These are phyloP conservation scores for Andricus curvator DNA, from an alignment of 2,888 invertebrate species.

Conservation along the genomic window DNA sequence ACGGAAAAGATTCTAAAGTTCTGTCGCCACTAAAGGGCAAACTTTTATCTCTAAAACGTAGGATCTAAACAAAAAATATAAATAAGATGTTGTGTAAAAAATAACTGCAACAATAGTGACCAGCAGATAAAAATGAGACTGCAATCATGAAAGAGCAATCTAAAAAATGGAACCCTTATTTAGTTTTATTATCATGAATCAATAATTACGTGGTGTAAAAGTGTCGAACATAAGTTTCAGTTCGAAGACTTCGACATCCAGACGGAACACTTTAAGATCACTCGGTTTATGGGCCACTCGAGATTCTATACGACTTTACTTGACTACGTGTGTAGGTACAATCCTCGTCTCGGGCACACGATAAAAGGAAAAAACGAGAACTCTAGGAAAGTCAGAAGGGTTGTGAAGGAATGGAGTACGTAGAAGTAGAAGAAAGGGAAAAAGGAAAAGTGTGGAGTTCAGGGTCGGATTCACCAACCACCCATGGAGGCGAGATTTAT, in stretches of 20 bases:
- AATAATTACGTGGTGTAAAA: background rate
- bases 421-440: conserved; percentile 22
- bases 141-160: background rate
- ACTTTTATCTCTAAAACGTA: background rate
- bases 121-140: too few species aligned
- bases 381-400: background rate
- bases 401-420: background rate
- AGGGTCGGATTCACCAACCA: conserved; percentile 15
- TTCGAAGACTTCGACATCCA: background rate
- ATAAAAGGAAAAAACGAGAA: conserved; percentile 11
- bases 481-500: conserved; percentile 12
- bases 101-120: too few species aligned
- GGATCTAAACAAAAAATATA: conserved; percentile 1
- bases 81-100: background rate
- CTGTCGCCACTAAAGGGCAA: background rate
- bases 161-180: background rate
- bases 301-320: conserved; percentile 18
- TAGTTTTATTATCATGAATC: background rate
- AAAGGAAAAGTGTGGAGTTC: conserved; percentile 12
- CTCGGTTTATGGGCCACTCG: conserved; percentile 34
- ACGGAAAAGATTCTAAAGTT: conserved; percentile 30
- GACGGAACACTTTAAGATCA: conserved; percentile 19
- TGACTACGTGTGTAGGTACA: conserved; percentile 8
- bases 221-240: conserved; percentile 1
- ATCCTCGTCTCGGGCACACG: background rate